Percentiles rank a stretch among this genome's conserved stretches.
Conservation (phyloP, 2,113 vertebrate genomes). For the Agelaius phoeniceus region DNA sequence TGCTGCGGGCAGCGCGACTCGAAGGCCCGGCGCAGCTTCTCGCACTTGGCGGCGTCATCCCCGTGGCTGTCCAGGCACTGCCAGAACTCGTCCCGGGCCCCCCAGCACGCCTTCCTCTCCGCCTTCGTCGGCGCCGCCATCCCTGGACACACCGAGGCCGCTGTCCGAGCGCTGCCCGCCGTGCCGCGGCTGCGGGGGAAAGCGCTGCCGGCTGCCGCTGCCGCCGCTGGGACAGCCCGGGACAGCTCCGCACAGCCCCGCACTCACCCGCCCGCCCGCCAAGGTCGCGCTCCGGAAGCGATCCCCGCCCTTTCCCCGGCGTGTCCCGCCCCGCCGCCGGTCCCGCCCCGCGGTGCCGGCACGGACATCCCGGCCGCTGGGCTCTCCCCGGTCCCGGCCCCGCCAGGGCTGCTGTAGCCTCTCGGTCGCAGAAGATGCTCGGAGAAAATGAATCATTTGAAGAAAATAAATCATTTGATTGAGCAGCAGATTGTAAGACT, state of each 20-base stretch:
- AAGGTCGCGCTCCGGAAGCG: background rate
- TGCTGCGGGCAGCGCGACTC: constrained; percentile 86
- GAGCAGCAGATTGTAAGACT: too few species aligned
- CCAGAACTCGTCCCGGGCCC: constrained; percentile 87
- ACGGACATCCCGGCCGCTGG: fast-evolving
- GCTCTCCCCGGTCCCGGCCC: fast-evolving
- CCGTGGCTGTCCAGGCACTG: constrained; percentile 82
- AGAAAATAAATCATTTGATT: too few species aligned
- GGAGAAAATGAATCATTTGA: background rate
- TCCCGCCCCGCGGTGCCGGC: background rate
- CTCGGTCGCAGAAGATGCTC: background rate
- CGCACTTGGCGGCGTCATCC: constrained; percentile 74
- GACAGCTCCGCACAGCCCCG: fast-evolving
- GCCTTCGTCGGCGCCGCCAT: constrained; percentile 87
- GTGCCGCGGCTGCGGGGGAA: background rate
- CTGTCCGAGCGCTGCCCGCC: background rate
- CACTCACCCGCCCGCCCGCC: background rate
- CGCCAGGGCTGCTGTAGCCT: fast-evolving
- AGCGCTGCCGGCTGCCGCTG: background rate
- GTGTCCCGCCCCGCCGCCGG: background rate
- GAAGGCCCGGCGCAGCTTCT: constrained; percentile 75
- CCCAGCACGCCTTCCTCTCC: constrained; percentile 88
- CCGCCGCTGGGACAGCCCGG: too few species aligned
- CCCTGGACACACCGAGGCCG: background rate
- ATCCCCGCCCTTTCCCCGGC: too few species aligned